Conservation (phyloP, 2,113 vertebrate genomes). For the Antechinus stuartii region DNA sequence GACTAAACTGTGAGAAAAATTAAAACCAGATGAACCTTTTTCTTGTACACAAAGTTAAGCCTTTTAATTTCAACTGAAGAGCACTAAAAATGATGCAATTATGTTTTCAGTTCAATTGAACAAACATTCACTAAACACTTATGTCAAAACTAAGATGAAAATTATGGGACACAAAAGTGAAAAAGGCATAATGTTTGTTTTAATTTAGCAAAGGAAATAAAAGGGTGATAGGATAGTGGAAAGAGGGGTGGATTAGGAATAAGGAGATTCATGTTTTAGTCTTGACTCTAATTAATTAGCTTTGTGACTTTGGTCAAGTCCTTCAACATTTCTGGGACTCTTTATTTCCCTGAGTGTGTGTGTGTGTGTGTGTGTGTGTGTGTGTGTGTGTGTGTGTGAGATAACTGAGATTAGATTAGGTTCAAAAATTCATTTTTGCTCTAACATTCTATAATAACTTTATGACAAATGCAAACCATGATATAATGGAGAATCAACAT, state of each 20-base stretch:
- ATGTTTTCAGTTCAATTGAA: neutral
- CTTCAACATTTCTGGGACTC: neutral
- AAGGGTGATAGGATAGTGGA: neutral
- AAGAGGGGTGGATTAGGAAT: neutral
- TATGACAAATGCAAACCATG: neutral
- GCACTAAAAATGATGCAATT: constrained; percentile 1
- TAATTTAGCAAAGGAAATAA: neutral
- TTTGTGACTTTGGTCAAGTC: neutral
- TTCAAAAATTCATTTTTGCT: neutral
- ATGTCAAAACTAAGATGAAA: neutral
- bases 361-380: neutral
- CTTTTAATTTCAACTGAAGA: constrained; percentile 42
- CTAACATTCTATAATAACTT: neutral
- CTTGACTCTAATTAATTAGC: neutral
- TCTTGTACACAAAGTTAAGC: neutral
- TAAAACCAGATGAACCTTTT: constrained; percentile 10
- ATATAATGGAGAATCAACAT: neutral
- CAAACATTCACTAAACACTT: neutral
- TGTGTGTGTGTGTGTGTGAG: too few species aligned
- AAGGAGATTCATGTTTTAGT: neutral
- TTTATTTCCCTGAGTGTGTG: neutral
- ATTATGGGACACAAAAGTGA: neutral
- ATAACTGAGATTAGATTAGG: neutral
- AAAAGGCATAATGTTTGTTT: neutral
- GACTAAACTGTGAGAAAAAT: constrained; percentile 22